Conservation (phyloP, 2,888 invertebrate genomes). For the Lasioglossum morio region DNA sequence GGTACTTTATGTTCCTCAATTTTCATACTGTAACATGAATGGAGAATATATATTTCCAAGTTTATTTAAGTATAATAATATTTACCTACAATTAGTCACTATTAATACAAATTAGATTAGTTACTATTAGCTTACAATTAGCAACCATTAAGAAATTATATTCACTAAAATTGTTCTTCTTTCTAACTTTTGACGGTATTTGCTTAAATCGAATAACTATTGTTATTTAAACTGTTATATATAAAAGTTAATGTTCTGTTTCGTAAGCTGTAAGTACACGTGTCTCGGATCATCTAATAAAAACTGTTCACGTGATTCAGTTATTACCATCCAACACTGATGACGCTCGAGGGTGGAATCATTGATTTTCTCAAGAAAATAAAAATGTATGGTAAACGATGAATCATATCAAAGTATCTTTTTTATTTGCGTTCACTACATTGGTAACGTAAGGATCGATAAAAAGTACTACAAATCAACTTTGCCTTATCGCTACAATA, state of each 20-base stretch:
- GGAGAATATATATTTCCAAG: neutral
- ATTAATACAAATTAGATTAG: too few relatives aligned
- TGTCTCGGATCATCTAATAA: conserved; percentile 43
- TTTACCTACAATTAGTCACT: neutral
- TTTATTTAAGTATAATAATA: neutral
- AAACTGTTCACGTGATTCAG: conserved; percentile 47
- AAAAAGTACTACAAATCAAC: neutral
- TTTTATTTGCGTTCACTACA: too few relatives aligned
- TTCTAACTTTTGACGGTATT: neutral
- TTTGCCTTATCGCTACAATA: neutral
- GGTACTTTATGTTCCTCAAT: too few relatives aligned
- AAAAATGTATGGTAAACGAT: neutral
- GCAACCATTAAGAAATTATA: too few relatives aligned
- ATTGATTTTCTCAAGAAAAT: conserved; percentile 44
- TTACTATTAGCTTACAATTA: too few relatives aligned
- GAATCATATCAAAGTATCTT: neutral
- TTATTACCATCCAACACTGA: conserved; percentile 33
- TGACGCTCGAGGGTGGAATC: conserved; percentile 6
- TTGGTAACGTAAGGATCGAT: too few relatives aligned
- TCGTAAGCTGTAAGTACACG: conserved; percentile 24
- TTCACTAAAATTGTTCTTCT: neutral
- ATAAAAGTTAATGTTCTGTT: neutral
- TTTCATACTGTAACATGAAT: neutral
- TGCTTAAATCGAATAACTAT: neutral
- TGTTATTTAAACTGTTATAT: neutral